Evolutionary conservation across 2,888 invertebrate genomes (phyloP).

Genomic region (Chrysopilus asiliformis): DNA sequence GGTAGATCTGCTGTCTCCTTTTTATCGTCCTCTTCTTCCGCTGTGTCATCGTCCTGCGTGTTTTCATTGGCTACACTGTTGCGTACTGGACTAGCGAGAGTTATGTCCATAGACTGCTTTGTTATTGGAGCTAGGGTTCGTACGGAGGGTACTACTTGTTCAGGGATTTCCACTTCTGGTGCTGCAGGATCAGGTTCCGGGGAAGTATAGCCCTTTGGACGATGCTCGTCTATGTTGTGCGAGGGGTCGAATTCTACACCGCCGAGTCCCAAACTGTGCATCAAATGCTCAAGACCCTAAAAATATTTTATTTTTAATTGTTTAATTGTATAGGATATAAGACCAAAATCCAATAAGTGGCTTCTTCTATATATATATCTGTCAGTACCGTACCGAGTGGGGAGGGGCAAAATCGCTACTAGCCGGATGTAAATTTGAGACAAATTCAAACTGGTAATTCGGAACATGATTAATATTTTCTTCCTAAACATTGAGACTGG

Average conservation of each 20-base stretch:
- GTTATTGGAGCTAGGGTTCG: too few species aligned
- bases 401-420: too few species aligned
- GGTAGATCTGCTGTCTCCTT: background rate
- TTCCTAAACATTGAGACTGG: too few species aligned
- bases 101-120: background rate
- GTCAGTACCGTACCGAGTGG: too few species aligned
- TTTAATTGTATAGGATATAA: too few species aligned
- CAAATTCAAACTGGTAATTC: too few species aligned
- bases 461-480: too few species aligned
- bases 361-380: too few species aligned
- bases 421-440: too few species aligned
- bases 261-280: slow-evolving; percentile 51
- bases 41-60: background rate
- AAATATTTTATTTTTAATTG: slow-evolving; percentile 10
- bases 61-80: background rate
- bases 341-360: too few species aligned
- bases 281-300: slow-evolving; percentile 54
- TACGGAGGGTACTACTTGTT: background rate
- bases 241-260: slow-evolving; percentile 41
- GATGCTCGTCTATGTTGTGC: slow-evolving; percentile 32
- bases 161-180: slow-evolving; percentile 4
- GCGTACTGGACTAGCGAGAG: background rate
- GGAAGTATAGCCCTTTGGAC: slow-evolving; percentile 23
- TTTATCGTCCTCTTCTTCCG: background rate
- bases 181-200: slow-evolving; percentile 11